Evolutionary conservation across 2,888 invertebrate genomes (phyloP), one percentile per base, ranked within the genome.

Genomic region (Labia minor): DNA sequence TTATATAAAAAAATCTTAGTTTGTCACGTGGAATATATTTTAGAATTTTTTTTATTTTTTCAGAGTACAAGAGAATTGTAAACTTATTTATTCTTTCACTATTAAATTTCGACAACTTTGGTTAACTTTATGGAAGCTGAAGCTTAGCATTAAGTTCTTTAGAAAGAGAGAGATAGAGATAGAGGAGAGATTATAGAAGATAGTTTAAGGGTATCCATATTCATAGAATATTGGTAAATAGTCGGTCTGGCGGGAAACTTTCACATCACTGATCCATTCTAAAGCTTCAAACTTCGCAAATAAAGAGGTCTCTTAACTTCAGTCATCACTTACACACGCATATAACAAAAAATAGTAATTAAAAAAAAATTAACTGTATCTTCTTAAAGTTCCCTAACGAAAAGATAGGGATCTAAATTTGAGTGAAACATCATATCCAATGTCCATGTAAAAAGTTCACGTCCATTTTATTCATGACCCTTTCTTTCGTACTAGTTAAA

Each of bases 1-100:
- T 49, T 14, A 49, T 49, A 16, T 49, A 49, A 49, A 49, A 49
- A 49, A 49, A 3, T 14, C 14, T 26, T 6, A 26, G 26, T 26
- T 49, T 49, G 49, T 49, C 49, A 49, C 49, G n/a, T 49, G 49
- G 49, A 49, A 49, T 49, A 49, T 49, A 49, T 49, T 49, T 49
- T 49, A 11, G 16, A 49, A 49, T 49, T 49, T 49, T 49, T 49
- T 16, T 49, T 10, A 49, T 49, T 49, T 49, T n/a, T 49, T 14
- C 49, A 49, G 49, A 49, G 49, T 4, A 49, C 49, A 49, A 49
- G 49, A 14, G 49, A 49, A 4, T 49, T 49, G 49, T 16, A 49
- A 49, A 49, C 49, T 10, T 49, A 16, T 49, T 4, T 49, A n/a
- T 49, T 49, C 14, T 49, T 49, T 49, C 49, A 49, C 49, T 49